Percentiles rank a stretch among this genome's conserved stretches.
phyloP scores from a whole-genome alignment of 2,113 vertebrate species.

The Festucalex cinctus region DNA sequence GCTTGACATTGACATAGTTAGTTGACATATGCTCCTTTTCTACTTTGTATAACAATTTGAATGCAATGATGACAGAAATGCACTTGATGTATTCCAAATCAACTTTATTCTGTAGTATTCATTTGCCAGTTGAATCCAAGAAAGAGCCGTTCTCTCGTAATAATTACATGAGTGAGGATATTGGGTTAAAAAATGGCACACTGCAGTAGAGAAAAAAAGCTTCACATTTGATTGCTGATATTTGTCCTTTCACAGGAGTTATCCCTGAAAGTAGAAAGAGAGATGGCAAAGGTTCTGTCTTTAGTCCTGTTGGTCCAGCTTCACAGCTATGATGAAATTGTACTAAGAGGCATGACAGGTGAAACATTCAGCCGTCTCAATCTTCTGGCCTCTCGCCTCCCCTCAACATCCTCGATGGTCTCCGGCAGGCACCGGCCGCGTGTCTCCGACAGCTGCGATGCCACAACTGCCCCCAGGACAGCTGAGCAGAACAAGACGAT shows the following conservation, averaged over 20 bases:
- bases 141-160: not conserved
- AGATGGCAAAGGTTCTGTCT: not conserved
- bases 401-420: slow-evolving; percentile 79
- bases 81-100: not conserved
- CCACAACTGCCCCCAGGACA: slow-evolving; percentile 55
- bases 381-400: not conserved
- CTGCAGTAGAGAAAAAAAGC: too few relatives aligned
- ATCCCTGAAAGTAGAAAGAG: not conserved
- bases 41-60: not conserved
- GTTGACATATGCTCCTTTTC: too few relatives aligned
- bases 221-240: too few relatives aligned
- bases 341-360: not conserved
- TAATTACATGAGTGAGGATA: not conserved
- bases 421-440: slow-evolving; percentile 71
- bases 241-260: too few relatives aligned
- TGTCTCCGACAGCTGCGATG: slow-evolving; percentile 76
- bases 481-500: slow-evolving; percentile 63
- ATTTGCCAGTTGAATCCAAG: not conserved
- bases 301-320: not conserved
- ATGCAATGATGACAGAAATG: not conserved
- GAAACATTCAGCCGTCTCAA: not conserved
- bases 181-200: too few relatives aligned
- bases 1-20: too few relatives aligned
- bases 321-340: not conserved
- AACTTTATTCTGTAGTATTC: not conserved